These are phyloP conservation scores for Tauraco erythrolophus DNA, from an alignment of 2,113 vertebrate species.

Conservation along the genomic window DNA sequence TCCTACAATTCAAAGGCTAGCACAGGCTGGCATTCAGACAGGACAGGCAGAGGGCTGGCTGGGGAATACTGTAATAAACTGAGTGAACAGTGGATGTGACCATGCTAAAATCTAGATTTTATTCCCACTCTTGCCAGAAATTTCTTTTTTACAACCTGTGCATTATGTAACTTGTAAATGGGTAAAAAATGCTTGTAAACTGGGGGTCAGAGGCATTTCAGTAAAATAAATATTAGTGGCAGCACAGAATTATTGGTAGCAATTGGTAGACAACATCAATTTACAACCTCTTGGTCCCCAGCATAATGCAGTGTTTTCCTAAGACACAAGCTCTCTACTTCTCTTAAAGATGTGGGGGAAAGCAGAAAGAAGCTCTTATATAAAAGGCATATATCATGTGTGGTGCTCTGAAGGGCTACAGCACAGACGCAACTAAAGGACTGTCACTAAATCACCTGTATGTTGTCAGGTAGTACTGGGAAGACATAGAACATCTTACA, in stretches of 20 bases:
- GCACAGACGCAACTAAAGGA: neutral
- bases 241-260: neutral
- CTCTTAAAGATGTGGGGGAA: neutral
- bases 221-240: neutral
- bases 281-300: neutral
- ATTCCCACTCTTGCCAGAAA: neutral
- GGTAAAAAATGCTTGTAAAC: neutral
- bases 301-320: neutral
- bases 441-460: neutral
- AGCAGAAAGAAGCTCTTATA: neutral
- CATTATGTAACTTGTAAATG: neutral
- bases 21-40: neutral
- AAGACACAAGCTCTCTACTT: neutral
- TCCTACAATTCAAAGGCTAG: neutral
- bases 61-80: neutral
- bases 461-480: neutral
- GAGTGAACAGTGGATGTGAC: neutral
- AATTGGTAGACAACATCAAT: neutral
- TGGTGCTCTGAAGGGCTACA: neutral
- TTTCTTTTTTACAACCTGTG: neutral
- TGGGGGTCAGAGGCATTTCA: neutral
- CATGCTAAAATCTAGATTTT: neutral
- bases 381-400: neutral
- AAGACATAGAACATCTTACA: neutral
- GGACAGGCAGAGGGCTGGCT: neutral